Evolutionary conservation across 2,888 invertebrate genomes (phyloP).

Genomic region (Dynastes grantii): DNA sequence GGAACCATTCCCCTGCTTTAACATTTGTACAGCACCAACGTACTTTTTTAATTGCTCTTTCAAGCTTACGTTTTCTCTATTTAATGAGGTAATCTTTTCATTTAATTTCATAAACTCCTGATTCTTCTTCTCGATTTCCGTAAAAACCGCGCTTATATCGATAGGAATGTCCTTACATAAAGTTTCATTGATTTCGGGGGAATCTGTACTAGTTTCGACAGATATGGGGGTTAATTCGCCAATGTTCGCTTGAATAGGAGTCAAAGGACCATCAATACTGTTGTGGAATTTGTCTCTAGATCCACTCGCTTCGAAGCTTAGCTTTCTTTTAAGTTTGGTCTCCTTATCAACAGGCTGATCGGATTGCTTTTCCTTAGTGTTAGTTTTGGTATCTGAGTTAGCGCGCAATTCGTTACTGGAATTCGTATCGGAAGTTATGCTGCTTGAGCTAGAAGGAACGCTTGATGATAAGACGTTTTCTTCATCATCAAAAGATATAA

Average conservation of each 20-base stretch:
- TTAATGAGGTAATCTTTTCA: conserved; percentile 64
- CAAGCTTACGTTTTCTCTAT: conserved; percentile 85
- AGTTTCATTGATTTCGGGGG: conserved; percentile 64
- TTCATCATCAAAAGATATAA: conserved; percentile 80
- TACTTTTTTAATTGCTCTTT: conserved; percentile 90
- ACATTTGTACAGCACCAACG: conserved; percentile 90
- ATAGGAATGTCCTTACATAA: conserved; percentile 65
- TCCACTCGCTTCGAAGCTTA: conserved; percentile 67
- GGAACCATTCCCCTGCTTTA: conserved; percentile 73
- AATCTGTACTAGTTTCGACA: conserved; percentile 63
- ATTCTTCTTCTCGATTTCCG: conserved; percentile 67
- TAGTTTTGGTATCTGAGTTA: conserved; percentile 34
- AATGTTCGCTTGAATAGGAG: conserved; percentile 70
- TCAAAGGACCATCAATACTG: conserved; percentile 67
- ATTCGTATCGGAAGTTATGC: conserved; percentile 57
- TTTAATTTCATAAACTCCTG: conserved; percentile 65
- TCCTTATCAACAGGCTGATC: conserved; percentile 27
- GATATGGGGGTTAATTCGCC: conserved; percentile 72
- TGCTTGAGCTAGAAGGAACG: conserved; percentile 65
- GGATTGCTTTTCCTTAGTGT: conserved; percentile 45
- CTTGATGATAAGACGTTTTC: conserved; percentile 66
- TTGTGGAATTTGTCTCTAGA: conserved; percentile 63
- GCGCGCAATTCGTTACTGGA: conserved; percentile 47
- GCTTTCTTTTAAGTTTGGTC: conserved; percentile 58
- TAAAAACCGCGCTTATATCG: conserved; percentile 67